Conservation (phyloP, 2,888 invertebrate species). For the Dastarcus helophoroides region DNA sequence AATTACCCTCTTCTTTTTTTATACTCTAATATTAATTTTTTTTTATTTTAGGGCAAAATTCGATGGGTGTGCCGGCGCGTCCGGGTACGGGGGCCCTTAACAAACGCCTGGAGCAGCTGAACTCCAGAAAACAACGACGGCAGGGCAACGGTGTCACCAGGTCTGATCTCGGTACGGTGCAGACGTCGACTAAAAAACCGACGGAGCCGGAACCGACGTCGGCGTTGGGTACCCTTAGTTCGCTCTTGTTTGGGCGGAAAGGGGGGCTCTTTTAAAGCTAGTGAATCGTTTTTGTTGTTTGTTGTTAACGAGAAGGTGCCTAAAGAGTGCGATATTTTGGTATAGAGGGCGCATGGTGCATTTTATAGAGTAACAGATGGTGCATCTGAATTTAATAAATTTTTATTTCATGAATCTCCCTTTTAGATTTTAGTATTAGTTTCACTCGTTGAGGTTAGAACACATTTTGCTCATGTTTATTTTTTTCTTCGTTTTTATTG, state of each 20-base stretch:
- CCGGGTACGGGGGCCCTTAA: slow-evolving; percentile 47
- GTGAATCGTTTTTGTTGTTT: no score
- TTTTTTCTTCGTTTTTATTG: no score
- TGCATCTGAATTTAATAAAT: no score
- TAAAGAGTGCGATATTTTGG: no score
- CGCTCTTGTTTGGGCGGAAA: slow-evolving; percentile 72
- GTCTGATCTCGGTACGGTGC: slow-evolving; percentile 48
- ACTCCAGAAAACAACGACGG: slow-evolving; percentile 39
- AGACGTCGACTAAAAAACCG: slow-evolving; percentile 29
- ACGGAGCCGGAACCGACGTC: slow-evolving; percentile 23
- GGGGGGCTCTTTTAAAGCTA: slow-evolving; percentile 74
- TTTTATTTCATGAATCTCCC: no score
- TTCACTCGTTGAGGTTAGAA: no score
- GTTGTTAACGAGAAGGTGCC: no score
- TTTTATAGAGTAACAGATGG: no score
- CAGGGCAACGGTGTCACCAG: slow-evolving; percentile 44
- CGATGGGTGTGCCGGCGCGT: slow-evolving; percentile 48
- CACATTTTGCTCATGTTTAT: no score
- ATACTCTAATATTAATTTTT: slow-evolving; percentile 3
- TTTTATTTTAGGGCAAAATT: slow-evolving; percentile 19
- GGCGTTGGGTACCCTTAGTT: slow-evolving; percentile 61
- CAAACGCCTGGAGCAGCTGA: slow-evolving; percentile 38
- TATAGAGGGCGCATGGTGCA: no score
- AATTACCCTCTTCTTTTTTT: no score
- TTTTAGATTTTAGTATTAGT: no score